Conservation (phyloP, 1,140 invertebrate species). For the Nebria ingens region DNA sequence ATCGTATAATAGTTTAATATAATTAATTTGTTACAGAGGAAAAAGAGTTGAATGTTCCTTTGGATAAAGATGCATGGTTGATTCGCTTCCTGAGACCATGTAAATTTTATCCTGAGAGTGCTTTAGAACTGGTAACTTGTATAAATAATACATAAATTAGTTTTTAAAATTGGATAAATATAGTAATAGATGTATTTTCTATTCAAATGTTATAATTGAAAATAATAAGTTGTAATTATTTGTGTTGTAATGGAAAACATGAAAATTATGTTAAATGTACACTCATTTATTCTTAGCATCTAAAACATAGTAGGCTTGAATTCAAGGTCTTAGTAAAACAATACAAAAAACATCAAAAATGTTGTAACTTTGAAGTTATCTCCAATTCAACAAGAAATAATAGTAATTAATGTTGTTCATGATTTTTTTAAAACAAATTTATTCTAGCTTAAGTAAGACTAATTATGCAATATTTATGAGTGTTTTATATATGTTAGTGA, state of each 20-base stretch:
- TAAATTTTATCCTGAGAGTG: constrained; percentile 72
- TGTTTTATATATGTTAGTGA: constrained; percentile 14
- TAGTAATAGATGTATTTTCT: too few relatives aligned
- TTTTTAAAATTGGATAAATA: neutral
- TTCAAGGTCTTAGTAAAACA: too few relatives aligned
- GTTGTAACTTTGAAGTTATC: too few relatives aligned
- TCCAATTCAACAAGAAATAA: too few relatives aligned
- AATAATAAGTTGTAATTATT: constrained; percentile 2
- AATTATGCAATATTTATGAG: constrained; percentile 12
- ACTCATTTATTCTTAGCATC: too few relatives aligned
- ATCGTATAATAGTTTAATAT: neutral
- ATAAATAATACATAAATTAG: too few relatives aligned
- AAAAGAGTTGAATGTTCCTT: constrained; percentile 52
- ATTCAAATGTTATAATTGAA: neutral
- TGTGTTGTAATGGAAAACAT: too few relatives aligned
- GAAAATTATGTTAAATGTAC: too few relatives aligned
- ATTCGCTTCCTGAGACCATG: constrained; percentile 64
- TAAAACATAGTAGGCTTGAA: too few relatives aligned
- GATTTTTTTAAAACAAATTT: neutral
- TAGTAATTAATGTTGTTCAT: too few relatives aligned
- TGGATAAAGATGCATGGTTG: constrained; percentile 61
- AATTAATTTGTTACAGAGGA: constrained; percentile 47
- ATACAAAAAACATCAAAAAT: too few relatives aligned
- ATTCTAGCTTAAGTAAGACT: neutral
- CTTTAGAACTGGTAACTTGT: constrained; percentile 59